These are phyloP conservation scores for Esox niger DNA, from an alignment of 2,113 vertebrate species.

Conservation along the genomic window DNA sequence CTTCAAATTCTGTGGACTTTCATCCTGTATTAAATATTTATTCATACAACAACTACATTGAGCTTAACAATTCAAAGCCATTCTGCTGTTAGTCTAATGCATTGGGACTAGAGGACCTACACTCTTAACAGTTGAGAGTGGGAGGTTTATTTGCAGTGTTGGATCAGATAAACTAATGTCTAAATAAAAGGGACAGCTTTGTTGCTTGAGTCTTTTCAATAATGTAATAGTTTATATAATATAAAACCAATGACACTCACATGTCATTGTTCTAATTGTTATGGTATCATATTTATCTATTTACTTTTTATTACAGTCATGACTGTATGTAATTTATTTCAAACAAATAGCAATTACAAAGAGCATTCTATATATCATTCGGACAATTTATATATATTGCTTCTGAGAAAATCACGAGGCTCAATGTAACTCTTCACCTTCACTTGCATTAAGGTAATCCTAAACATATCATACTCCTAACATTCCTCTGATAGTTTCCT, in stretches of 20 bases:
- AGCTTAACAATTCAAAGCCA: neutral
- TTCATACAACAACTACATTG: slow-evolving; percentile 19
- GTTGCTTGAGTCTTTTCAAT: neutral
- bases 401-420: neutral
- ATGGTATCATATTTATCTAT: neutral
- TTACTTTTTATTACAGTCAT: neutral
- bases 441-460: neutral
- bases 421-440: neutral
- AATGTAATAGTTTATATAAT: neutral
- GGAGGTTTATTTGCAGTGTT: neutral
- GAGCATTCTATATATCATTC: neutral
- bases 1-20: neutral
- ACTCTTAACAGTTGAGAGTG: neutral
- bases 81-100: neutral
- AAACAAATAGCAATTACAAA: neutral
- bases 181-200: neutral
- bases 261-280: neutral
- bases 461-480: neutral
- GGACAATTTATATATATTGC: neutral
- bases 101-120: neutral
- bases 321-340: neutral
- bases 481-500: neutral
- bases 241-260: neutral
- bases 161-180: neutral
- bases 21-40: slow-evolving; percentile 30